These are phyloP conservation scores for Lutraria rhynchaena DNA, from an alignment of 1,140 invertebrate genomes.

Conservation along the genomic window DNA sequence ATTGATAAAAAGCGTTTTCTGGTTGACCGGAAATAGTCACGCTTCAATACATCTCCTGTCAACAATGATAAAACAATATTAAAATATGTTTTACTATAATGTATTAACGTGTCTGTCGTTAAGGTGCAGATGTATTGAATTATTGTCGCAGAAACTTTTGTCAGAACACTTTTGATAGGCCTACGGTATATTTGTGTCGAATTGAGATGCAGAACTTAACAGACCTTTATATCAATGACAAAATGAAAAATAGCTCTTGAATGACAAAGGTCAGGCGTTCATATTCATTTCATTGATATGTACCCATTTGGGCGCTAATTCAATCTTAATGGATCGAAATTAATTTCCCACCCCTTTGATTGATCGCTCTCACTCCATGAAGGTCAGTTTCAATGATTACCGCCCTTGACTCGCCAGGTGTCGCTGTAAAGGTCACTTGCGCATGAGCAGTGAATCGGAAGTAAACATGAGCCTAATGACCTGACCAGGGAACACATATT, in stretches of 20 bases:
- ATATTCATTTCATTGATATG: conserved; percentile 58
- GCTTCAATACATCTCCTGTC: too few relatives aligned
- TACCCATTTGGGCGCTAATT: conserved; percentile 60
- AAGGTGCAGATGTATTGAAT: too few relatives aligned
- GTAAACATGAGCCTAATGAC: background rate
- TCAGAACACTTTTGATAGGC: too few relatives aligned
- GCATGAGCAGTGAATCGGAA: conserved; percentile 32
- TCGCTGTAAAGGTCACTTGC: conserved; percentile 40
- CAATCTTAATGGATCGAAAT: conserved; percentile 63
- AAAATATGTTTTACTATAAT: too few relatives aligned
- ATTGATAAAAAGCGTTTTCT: too few relatives aligned
- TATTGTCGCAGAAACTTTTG: too few relatives aligned
- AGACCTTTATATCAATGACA: conserved; percentile 53
- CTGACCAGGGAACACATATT: too few relatives aligned
- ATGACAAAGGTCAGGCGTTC: conserved; percentile 28
- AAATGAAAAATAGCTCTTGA: conserved; percentile 45
- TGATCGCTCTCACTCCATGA: conserved; percentile 52
- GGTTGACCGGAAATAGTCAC: too few relatives aligned
- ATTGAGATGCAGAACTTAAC: background rate
- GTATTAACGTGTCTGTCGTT: too few relatives aligned
- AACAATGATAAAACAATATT: too few relatives aligned
- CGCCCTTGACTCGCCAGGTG: conserved; percentile 59
- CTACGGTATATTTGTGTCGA: too few relatives aligned
- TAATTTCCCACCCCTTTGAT: conserved; percentile 58
- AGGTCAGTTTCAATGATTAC: conserved; percentile 56